phyloP scores from a whole-genome alignment of 2,113 vertebrate species.

The Heptranchias perlo region DNA sequence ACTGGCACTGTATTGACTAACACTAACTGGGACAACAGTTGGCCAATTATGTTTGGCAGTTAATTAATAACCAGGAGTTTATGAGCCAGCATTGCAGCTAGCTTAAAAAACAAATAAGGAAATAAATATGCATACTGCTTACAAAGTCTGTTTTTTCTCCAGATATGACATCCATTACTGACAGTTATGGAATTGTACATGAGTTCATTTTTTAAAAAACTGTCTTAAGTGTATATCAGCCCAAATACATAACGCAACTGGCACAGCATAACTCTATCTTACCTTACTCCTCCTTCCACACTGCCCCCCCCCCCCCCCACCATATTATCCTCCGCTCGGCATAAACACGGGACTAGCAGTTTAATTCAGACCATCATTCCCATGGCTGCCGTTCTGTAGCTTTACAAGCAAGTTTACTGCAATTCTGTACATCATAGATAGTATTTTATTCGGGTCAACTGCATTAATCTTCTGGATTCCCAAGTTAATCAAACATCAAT shows the following conservation, averaged over 20 bases:
- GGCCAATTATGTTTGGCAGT: constrained; percentile 31
- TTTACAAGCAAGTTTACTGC: not conserved
- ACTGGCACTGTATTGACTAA: constrained; percentile 13
- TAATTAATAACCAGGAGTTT: constrained; percentile 40
- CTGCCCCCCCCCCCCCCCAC: not conserved
- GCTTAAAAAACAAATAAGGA: constrained; percentile 66
- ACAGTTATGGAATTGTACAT: not conserved
- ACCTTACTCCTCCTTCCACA: not conserved
- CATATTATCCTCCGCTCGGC: not conserved
- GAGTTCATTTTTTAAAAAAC: not conserved
- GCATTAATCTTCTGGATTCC: not conserved
- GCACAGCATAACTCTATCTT: not conserved
- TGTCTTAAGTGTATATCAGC: not conserved
- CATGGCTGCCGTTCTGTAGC: not conserved
- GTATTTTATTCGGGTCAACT: not conserved
- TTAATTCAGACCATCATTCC: not conserved
- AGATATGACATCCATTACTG: not conserved
- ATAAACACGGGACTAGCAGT: not conserved
- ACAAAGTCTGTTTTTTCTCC: constrained; percentile 53
- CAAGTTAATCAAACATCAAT: not conserved
- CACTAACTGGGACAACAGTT: constrained; percentile 20
- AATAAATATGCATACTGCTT: constrained; percentile 62
- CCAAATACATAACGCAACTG: not conserved
- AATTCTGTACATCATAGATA: not conserved
- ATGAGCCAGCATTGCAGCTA: constrained; percentile 49